Evolutionary conservation across 2,797 vertebrate species (phyloP).

Genomic region (Poeciliopsis gracilis): DNA sequence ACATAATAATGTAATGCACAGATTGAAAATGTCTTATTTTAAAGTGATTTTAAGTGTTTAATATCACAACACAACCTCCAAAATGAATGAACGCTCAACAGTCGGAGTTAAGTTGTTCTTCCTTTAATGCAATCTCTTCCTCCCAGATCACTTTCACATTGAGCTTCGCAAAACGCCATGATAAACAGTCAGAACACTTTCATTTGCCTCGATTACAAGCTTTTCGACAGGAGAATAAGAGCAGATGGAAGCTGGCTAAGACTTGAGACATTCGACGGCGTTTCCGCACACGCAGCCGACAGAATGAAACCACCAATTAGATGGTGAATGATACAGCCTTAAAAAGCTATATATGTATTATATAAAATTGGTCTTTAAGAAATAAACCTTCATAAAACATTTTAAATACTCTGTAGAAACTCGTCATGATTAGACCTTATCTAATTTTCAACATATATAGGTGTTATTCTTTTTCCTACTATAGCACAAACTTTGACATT

Average conservation of each 20-base stretch:
- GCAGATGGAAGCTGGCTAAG: conserved; percentile 29
- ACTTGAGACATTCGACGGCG: conserved; percentile 24
- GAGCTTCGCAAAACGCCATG: conserved; percentile 62
- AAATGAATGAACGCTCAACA: conserved; percentile 19
- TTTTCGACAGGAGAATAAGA: conserved; percentile 14
- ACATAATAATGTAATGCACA: background rate
- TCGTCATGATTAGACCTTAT: conserved; percentile 1
- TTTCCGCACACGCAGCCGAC: conserved; percentile 11
- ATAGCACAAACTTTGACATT: conserved; percentile 30
- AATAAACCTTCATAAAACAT: conserved; percentile 4
- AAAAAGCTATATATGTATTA: background rate
- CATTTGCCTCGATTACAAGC: conserved; percentile 44
- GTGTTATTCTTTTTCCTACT: background rate
- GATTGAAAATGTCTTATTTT: background rate
- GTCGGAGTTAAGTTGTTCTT: conserved; percentile 34
- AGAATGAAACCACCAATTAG: background rate
- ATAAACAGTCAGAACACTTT: conserved; percentile 47
- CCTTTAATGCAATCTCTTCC: conserved; percentile 66
- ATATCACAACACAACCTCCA: background rate
- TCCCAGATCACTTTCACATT: conserved; percentile 62
- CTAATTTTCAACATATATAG: background rate
- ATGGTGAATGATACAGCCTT: background rate
- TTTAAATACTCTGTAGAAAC: background rate
- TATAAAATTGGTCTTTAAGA: background rate
- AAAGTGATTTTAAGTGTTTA: background rate